Evolutionary conservation across 30 jellyfish, hydroid and myxozoan species (phyloP), one percentile per base, ranked within the genome.

Genomic region (Catostylus mosaicus): DNA sequence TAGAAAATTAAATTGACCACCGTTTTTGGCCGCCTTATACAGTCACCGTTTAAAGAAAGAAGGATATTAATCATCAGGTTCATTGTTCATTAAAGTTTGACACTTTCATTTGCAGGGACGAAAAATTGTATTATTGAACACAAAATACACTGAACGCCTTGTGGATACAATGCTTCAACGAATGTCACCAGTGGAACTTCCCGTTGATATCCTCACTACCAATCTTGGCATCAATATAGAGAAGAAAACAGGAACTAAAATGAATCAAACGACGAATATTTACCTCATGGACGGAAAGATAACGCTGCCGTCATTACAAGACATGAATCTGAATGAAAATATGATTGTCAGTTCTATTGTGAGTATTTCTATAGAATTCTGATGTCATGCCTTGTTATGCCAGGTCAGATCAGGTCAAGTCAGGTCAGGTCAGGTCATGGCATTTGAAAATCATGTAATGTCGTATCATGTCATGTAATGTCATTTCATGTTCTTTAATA

Each of bases 171-270:
- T 75, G 60, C 75, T 75, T 19, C 50, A 47, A 23, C 70, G 86
- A 37, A 48, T 75, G 86, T 75, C 86, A 56, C 75, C 86, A 2
- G 86, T 30, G 22, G 86, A 75, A 35, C 59, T 18, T 27, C 63
- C 86, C 3, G 86, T 75, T 0, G 26, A 20, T 11, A 75, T 75
- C 35, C 26, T 75, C 22, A 75, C 86, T 10, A 26, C 86, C 1
- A 52, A 75, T 22, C 40, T 75, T n/a, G 86, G 86, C 14, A 75
- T 75, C 29, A 45, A 22, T 31, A 0, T 75, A 30, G 62, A 75
- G 36, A 75, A 52, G 75, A 51, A 11, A 30, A 10, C 19, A 20
- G 86, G 86, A 20, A 8, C 30, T 8, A 48, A 20, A 30, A 75
- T 75, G 86, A 75, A 52, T 33, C 61, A 75, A 10, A 75, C 86